A percentile compares a stretch with the other conserved stretches of the same genome.
Evolutionary conservation across 2,113 vertebrate genomes (phyloP).

Genomic region (Vulpes lagopus): DNA sequence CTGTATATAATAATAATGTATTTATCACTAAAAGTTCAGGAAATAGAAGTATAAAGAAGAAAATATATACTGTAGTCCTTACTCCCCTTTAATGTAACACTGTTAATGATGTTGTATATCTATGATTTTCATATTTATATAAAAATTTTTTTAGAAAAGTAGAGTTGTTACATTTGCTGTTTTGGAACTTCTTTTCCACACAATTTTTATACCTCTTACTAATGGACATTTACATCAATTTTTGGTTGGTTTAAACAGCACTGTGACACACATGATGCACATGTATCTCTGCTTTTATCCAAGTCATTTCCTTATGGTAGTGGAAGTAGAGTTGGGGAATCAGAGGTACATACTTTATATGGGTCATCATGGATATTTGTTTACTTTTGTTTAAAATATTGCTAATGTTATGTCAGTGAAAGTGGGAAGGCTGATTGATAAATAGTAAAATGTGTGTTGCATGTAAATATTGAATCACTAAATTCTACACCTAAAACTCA

Average conservation of each 20-base stretch:
- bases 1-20: conserved; percentile 32
- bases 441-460: conserved; percentile 1
- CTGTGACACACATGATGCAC: neutral
- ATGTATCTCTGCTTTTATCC: conserved; percentile 30
- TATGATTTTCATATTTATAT: conserved; percentile 15
- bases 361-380: conserved; percentile 1
- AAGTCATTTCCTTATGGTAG: conserved; percentile 42
- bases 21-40: conserved; percentile 38
- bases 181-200: neutral
- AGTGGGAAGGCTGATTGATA: conserved; percentile 7
- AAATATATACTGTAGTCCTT: conserved; percentile 10
- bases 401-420: neutral
- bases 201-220: conserved; percentile 24
- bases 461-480: neutral
- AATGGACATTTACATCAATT: neutral
- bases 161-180: conserved; percentile 18
- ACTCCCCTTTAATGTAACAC: neutral
- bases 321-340: conserved; percentile 58
- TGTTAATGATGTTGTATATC: neutral
- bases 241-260: conserved; percentile 25
- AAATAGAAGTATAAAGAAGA: conserved; percentile 45
- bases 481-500: neutral
- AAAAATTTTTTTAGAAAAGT: conserved; percentile 31
- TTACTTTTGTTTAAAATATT: conserved; percentile 59
- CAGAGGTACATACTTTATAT: conserved; percentile 29